phyloP scores from a whole-genome alignment of 2,113 vertebrate genomes.

The Eptesicus fuscus region DNA sequence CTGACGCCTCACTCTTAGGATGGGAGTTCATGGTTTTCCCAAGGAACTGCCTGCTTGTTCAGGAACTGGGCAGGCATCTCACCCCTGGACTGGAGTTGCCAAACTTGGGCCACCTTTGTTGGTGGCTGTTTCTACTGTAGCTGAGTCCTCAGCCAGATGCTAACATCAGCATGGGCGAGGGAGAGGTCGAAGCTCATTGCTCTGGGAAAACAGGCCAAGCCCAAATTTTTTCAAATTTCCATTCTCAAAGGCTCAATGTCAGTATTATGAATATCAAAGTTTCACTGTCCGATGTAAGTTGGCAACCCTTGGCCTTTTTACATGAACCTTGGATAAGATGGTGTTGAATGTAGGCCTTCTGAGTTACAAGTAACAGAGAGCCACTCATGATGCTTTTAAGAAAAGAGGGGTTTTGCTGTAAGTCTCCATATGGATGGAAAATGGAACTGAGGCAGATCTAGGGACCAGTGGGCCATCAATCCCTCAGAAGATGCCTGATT shows the following conservation, averaged over 20 bases:
- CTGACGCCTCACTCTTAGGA: background rate
- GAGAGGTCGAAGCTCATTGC: background rate
- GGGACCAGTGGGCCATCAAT: background rate
- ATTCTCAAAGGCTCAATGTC: conserved; percentile 18
- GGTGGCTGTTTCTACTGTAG: background rate
- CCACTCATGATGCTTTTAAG: background rate
- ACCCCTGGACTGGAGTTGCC: background rate
- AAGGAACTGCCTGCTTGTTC: background rate
- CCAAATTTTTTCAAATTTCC: conserved; percentile 17
- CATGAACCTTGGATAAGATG: background rate
- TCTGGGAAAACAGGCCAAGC: background rate
- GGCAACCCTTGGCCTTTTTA: background rate
- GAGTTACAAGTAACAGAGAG: background rate
- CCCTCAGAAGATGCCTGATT: background rate
- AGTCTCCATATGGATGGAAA: background rate
- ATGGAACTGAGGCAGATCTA: background rate
- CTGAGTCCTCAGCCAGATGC: background rate
- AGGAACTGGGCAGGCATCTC: background rate
- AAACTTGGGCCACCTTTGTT: background rate
- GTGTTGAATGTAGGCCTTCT: background rate
- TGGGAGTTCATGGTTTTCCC: background rate
- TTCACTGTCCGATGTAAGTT: background rate
- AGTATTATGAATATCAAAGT: conserved; percentile 1
- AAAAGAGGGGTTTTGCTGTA: background rate
- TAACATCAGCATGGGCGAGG: background rate